A percentile compares a stretch with the other conserved stretches of the same genome.
Evolutionary conservation across 53 echinoderm and acorn worm genomes (phyloP).

Genomic region (Hippasteria phrygiana): DNA sequence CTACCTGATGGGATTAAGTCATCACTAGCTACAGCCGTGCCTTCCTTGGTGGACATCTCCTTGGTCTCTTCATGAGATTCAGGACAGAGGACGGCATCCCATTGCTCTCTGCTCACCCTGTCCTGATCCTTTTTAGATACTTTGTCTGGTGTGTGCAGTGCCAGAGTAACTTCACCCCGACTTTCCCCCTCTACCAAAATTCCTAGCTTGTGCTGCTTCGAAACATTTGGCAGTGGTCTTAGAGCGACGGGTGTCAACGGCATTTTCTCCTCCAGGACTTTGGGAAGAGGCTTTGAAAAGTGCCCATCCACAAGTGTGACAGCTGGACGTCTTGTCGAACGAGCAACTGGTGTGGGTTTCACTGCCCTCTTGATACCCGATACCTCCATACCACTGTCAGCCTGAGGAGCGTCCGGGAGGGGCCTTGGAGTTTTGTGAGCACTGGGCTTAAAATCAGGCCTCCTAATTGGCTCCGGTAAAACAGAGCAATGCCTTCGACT

Average conservation of each 20-base stretch:
- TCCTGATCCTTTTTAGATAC: not conserved
- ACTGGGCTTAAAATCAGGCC: not conserved
- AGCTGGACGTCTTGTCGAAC: not conserved
- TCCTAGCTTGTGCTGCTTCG: not conserved
- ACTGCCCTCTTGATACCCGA: not conserved
- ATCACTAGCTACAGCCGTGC: not conserved
- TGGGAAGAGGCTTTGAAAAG: not conserved
- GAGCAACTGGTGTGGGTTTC: not conserved
- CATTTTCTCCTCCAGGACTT: not conserved
- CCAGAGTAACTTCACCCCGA: too few relatives aligned
- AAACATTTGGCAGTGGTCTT: constrained; percentile 11
- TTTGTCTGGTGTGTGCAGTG: not conserved
- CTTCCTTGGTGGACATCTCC: not conserved
- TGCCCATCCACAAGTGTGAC: not conserved
- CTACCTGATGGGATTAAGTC: not conserved
- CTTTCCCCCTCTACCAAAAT: not conserved
- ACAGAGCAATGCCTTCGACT: not conserved
- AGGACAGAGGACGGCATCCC: too few relatives aligned
- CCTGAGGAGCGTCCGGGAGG: not conserved
- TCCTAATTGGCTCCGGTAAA: not conserved
- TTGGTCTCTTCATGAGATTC: not conserved
- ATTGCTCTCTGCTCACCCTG: not conserved
- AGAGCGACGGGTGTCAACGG: not conserved
- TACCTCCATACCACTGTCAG: not conserved
- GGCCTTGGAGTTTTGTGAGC: not conserved